Evolutionary conservation across 2,888 invertebrate genomes (phyloP).

Genomic region (Zygogramma bicolorata): DNA sequence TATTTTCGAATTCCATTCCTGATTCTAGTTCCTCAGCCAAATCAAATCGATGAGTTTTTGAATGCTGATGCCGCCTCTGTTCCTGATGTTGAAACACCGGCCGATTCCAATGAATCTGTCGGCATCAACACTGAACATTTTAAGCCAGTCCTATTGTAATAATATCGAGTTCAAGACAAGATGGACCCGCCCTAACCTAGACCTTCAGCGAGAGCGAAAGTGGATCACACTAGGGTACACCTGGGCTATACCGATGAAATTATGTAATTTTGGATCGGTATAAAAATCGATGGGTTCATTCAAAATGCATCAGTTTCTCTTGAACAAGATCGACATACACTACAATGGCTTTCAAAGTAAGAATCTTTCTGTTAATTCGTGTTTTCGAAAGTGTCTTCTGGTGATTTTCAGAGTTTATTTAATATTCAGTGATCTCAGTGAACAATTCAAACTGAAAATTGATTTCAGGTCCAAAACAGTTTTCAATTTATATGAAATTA

Average conservation of each 20-base stretch:
- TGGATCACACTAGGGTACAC: slow-evolving; percentile 56
- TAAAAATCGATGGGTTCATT: slow-evolving; percentile 53
- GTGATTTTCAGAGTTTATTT: too few relatives aligned
- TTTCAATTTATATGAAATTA: too few relatives aligned
- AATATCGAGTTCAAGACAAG: slow-evolving; percentile 30
- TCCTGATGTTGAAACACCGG: not conserved
- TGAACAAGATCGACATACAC: slow-evolving; percentile 46
- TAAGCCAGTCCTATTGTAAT: slow-evolving; percentile 21
- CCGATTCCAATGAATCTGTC: not conserved
- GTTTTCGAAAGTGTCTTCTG: not conserved
- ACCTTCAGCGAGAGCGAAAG: slow-evolving; percentile 64
- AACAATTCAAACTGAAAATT: too few relatives aligned
- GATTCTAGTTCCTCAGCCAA: too few relatives aligned
- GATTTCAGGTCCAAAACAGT: too few relatives aligned
- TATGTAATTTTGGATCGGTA: slow-evolving; percentile 53
- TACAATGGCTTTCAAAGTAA: slow-evolving; percentile 62
- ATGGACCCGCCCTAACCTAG: slow-evolving; percentile 60
- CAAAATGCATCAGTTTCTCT: slow-evolving; percentile 55
- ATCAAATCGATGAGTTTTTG: too few relatives aligned
- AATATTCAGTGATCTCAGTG: too few relatives aligned
- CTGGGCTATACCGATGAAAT: slow-evolving; percentile 29
- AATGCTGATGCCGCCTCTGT: not conserved
- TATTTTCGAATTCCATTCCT: too few relatives aligned
- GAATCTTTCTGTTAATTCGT: slow-evolving; percentile 26
- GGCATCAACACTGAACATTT: not conserved